Evolutionary conservation across 2,113 vertebrate genomes (phyloP).

Genomic region (Crotalus tigris): DNA sequence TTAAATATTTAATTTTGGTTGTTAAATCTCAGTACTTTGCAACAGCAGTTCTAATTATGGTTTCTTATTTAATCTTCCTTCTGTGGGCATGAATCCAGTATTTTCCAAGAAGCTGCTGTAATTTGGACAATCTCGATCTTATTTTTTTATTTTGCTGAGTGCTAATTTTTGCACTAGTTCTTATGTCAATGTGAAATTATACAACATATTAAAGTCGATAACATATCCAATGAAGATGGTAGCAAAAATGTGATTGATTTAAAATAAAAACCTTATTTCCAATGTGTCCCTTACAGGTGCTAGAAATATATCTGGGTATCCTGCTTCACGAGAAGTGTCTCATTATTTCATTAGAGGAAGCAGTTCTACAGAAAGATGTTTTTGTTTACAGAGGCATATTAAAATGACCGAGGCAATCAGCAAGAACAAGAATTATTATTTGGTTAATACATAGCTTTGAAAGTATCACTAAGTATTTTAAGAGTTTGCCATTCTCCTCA

Average conservation of each 20-base stretch:
- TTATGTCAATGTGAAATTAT: background rate
- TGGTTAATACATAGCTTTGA: background rate
- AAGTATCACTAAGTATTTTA: background rate
- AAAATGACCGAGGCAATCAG: background rate
- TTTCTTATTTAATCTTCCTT: constrained; percentile 2
- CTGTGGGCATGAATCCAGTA: background rate
- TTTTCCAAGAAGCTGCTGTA: background rate
- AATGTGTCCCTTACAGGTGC: background rate
- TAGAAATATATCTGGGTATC: background rate
- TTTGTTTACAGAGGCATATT: background rate
- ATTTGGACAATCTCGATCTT: background rate
- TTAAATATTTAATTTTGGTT: constrained; percentile 35
- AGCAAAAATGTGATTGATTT: background rate
- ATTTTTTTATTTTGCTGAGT: background rate
- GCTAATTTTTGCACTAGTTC: background rate
- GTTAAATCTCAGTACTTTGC: constrained; percentile 15
- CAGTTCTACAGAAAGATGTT: background rate
- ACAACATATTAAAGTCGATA: background rate
- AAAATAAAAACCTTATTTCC: background rate
- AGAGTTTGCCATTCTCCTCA: background rate
- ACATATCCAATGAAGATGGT: background rate
- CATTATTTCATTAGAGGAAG: background rate
- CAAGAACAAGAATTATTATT: background rate
- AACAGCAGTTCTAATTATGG: background rate
- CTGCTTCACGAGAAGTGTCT: background rate